Conservation (phyloP, 2,888 invertebrate species). For the Xestia sexstrigata region DNA sequence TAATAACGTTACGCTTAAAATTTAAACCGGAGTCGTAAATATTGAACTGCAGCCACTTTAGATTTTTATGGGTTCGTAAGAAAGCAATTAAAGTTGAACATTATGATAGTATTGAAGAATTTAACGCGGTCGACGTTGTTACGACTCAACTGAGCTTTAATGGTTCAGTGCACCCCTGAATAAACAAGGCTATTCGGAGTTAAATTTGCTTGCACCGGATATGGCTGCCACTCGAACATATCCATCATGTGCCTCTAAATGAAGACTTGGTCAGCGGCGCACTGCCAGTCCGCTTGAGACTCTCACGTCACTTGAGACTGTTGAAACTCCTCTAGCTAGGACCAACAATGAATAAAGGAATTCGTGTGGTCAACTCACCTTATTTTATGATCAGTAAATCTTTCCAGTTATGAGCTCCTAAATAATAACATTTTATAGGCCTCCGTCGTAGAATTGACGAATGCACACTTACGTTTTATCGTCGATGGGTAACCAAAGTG, state of each 20-base stretch:
- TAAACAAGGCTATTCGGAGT: slow-evolving; percentile 88
- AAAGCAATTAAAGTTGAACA: slow-evolving; percentile 88
- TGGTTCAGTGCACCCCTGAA: slow-evolving; percentile 90
- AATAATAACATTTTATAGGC: slow-evolving; percentile 89
- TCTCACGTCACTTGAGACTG: slow-evolving; percentile 81
- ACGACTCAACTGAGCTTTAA: slow-evolving; percentile 85
- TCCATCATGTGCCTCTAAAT: slow-evolving; percentile 84
- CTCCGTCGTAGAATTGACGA: slow-evolving; percentile 84
- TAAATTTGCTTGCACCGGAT: slow-evolving; percentile 90
- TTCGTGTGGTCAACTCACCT: slow-evolving; percentile 78
- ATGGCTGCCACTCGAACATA: slow-evolving; percentile 87
- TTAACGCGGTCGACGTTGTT: slow-evolving; percentile 87
- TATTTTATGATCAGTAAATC: slow-evolving; percentile 88
- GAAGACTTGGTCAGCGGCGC: slow-evolving; percentile 76
- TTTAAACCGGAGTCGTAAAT: slow-evolving; percentile 80
- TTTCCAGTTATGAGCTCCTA: slow-evolving; percentile 87
- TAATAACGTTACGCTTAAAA: slow-evolving; percentile 82
- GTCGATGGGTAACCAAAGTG: slow-evolving; percentile 79
- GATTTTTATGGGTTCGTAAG: slow-evolving; percentile 87
- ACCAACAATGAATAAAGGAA: slow-evolving; percentile 75
- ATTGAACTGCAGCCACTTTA: slow-evolving; percentile 84
- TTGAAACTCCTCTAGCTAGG: slow-evolving; percentile 75
- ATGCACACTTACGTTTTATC: slow-evolving; percentile 84
- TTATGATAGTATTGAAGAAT: slow-evolving; percentile 89
- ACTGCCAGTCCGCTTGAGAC: slow-evolving; percentile 47